Evolutionary conservation across 2,797 vertebrate genomes (phyloP).

Genomic region (Melanotaenia boesemani): DNA sequence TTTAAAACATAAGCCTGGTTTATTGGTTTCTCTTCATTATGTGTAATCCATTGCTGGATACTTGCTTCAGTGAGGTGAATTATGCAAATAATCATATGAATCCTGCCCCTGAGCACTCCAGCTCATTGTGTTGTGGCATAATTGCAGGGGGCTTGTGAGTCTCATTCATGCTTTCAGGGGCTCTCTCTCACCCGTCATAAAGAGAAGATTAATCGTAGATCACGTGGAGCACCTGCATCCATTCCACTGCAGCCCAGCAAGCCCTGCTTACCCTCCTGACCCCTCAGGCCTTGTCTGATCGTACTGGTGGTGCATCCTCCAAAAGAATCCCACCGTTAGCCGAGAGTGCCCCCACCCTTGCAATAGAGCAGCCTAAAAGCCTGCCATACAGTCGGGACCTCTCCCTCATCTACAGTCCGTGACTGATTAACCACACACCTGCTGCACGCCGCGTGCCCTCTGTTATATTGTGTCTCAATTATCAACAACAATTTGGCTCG

Average conservation of each 20-base stretch:
- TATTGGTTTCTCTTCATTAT: slow-evolving; percentile 24
- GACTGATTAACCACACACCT: slow-evolving; percentile 85
- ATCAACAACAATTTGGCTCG: slow-evolving; percentile 77
- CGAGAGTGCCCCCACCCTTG: slow-evolving; percentile 8
- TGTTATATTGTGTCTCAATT: slow-evolving; percentile 76
- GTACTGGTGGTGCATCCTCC: slow-evolving; percentile 63
- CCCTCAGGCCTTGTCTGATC: slow-evolving; percentile 58
- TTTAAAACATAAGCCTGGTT: slow-evolving; percentile 2
- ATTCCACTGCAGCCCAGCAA: slow-evolving; percentile 72
- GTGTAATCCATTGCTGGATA: slow-evolving; percentile 34
- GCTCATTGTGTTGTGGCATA: slow-evolving; percentile 70
- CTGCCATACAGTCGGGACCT: slow-evolving; percentile 54
- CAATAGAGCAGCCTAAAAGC: slow-evolving; percentile 50
- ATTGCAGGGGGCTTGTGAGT: slow-evolving; percentile 70
- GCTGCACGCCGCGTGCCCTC: slow-evolving; percentile 75
- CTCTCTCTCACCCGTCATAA: slow-evolving; percentile 72
- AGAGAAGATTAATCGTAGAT: slow-evolving; percentile 79
- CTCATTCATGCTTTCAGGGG: slow-evolving; percentile 74
- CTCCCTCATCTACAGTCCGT: slow-evolving; percentile 48
- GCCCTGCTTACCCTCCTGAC: slow-evolving; percentile 65
- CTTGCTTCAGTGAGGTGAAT: slow-evolving; percentile 40
- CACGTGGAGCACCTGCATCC: slow-evolving; percentile 79
- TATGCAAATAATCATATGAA: slow-evolving; percentile 66
- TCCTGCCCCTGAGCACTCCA: slow-evolving; percentile 51
- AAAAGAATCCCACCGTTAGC: slow-evolving; percentile 67